Percentiles rank a stretch among this genome's conserved stretches.
phyloP scores from a whole-genome alignment of 2,888 invertebrate species.

The Glaucopsyche alexis region DNA sequence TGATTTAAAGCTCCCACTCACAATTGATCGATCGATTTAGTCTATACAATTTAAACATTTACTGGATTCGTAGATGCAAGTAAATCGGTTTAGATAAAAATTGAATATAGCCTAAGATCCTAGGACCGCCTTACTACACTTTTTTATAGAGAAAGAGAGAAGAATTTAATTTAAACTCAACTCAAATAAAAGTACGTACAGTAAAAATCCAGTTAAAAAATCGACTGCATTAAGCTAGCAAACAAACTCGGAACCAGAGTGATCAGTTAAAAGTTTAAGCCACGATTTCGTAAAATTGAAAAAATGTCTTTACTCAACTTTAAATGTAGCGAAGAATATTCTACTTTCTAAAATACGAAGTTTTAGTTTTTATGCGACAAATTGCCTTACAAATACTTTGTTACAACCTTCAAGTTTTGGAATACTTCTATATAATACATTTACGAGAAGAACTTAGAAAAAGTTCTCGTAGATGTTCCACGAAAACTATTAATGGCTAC shows the following conservation, averaged over 20 bases:
- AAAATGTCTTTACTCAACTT: neutral
- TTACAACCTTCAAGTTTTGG: neutral
- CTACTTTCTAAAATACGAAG: neutral
- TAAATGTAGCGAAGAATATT: neutral
- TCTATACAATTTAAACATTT: no score
- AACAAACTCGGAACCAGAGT: neutral
- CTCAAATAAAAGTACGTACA: neutral
- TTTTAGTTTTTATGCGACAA: constrained; percentile 2
- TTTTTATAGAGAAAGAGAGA: no score
- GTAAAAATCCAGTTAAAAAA: neutral
- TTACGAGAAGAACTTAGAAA: neutral
- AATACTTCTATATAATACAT: constrained; percentile 6
- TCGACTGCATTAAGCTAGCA: neutral
- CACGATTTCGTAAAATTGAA: constrained; percentile 1
- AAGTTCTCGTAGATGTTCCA: neutral
- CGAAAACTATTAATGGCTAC: constrained; percentile 6
- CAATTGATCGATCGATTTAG: no score
- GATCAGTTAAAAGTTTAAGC: neutral
- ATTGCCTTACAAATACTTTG: neutral
- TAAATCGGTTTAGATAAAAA: no score
- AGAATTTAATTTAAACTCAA: neutral
- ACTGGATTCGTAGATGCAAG: no score
- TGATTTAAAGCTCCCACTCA: no score
- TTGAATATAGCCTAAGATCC: no score
- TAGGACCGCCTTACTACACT: no score